Evolutionary conservation across 2,797 vertebrate species (phyloP).

Genomic region (Pteropus rufus): DNA sequence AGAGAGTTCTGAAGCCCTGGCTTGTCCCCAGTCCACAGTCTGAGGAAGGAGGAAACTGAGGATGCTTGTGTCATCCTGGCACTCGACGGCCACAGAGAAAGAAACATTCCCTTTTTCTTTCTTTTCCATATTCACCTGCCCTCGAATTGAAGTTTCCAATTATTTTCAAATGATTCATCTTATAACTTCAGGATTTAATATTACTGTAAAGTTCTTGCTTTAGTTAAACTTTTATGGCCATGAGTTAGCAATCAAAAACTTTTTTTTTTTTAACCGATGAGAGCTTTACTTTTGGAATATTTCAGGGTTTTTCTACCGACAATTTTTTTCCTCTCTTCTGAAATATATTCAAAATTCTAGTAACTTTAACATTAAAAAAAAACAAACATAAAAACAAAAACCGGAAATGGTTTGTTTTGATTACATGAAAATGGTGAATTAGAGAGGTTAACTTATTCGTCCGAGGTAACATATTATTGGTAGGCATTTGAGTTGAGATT

Average conservation of each 20-base stretch:
- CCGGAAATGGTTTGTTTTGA: not conserved
- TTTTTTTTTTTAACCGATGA: not conserved
- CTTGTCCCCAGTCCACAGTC: not conserved
- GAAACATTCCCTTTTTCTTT: not conserved
- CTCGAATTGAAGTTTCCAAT: not conserved
- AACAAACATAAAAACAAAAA: not conserved
- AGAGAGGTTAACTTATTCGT: no score
- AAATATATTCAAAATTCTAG: not conserved
- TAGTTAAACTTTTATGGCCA: not conserved
- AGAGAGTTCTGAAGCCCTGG: not conserved
- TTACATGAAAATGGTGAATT: not conserved
- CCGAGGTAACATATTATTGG: not conserved
- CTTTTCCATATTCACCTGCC: not conserved
- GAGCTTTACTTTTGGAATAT: not conserved
- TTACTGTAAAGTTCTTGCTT: not conserved
- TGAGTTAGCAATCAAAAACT: not conserved
- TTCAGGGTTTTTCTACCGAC: not conserved
- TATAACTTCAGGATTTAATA: not conserved
- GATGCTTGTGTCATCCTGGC: not conserved
- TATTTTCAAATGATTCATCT: not conserved
- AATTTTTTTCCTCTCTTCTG: not conserved
- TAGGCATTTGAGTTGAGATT: not conserved
- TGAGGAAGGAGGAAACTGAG: accelerated
- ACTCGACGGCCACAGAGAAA: not conserved
- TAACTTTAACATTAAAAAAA: not conserved